Evolutionary conservation across 2,888 invertebrate species (phyloP), one percentile per base, ranked within the genome.

Genomic region (Acanthosoma haemorrhoidale): DNA sequence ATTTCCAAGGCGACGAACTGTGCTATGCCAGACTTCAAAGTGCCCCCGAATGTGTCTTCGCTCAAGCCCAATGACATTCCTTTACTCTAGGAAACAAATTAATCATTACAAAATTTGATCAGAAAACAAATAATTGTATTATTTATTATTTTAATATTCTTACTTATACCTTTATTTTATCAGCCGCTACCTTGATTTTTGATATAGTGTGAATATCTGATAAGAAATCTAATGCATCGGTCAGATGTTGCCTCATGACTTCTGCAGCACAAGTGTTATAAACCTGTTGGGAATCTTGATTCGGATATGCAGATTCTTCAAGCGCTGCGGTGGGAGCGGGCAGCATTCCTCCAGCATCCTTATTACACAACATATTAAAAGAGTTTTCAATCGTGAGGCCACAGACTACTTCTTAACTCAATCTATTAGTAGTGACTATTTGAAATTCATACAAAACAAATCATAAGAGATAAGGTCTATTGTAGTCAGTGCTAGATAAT

Each of bases 1-100:
- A 99, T 90, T 83, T 99, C 98, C 79, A 97, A 82, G 1, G 98
- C 95, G 67, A 97, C 85, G 80, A 91, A 93, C 80, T 94, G 93
- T 0, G 97, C 94, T 58, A 98, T 87, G 25, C 94, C 96, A 43
- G 96, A 95, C 81, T 99, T 99, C 68, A 99, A 85, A 63, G 95
- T 92, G 1, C 96, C 96, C 1, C 98, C 98, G 29, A 99, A 82
- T 0, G 97, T 96, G 80, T 98, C 97, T 80, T 97, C 96, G 79
- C 96, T 94, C 71, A 95, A 81, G 70, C 93, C 90, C 78, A 83
- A 87, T 80, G 82, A 83, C 73, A 85, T 82, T 4, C 88, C 88
- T 80, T 89, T 90, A 76, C 87, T 88, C 88, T 89, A 75, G 72
- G 59, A 38, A 18, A 25, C 11, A 18, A 41, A 41, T 5, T 41